phyloP scores from a whole-genome alignment of 2,797 vertebrate genomes.

The Sardinella longiceps region DNA sequence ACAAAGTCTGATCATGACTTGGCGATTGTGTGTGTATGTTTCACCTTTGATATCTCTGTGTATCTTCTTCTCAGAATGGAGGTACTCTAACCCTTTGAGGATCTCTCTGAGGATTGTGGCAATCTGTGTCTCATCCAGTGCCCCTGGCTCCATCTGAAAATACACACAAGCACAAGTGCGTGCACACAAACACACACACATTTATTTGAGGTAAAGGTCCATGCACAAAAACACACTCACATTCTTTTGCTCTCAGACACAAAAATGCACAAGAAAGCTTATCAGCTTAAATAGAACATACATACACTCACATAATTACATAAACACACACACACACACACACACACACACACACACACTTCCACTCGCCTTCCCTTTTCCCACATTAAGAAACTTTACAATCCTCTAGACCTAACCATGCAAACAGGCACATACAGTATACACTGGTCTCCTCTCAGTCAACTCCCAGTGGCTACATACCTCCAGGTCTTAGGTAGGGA shows the following conservation, averaged over 20 bases:
- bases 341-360: not conserved
- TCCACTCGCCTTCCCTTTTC: not conserved
- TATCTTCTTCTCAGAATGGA: conserved; percentile 99
- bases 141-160: conserved; percentile 91
- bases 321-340: not conserved
- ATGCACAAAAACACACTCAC: not conserved
- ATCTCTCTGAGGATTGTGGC: conserved; percentile 97
- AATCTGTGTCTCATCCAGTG: conserved; percentile 95
- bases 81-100: conserved; percentile 96
- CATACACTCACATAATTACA: not conserved
- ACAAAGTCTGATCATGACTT: no score
- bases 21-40: not conserved
- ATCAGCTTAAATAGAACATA: not conserved
- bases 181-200: conserved; percentile 1
- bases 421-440: not conserved
- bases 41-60: conserved; percentile 97
- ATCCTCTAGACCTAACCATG: not conserved
- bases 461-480: not conserved
- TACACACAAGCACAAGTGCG: not conserved
- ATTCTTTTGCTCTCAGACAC: not conserved
- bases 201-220: not conserved
- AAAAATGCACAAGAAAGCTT: not conserved
- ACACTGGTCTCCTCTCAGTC: not conserved
- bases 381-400: conserved; percentile 3
- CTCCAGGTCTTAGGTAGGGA: not conserved